These are phyloP conservation scores for Megaceryle alcyon DNA, from an alignment of 2,797 vertebrate species.

Conservation along the genomic window DNA sequence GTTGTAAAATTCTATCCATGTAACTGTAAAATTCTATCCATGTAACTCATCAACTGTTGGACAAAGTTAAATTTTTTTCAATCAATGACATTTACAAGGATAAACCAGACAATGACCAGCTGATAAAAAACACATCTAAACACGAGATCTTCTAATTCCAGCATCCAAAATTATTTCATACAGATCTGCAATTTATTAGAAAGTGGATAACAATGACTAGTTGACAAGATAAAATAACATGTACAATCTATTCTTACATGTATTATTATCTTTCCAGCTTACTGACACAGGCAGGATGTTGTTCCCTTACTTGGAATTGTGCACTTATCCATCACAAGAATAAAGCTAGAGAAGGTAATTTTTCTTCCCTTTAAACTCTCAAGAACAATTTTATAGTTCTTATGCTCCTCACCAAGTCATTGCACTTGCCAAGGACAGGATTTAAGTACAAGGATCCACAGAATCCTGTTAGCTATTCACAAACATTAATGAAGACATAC, in stretches of 20 bases:
- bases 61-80: neutral
- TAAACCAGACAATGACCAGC: neutral
- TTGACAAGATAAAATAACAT: neutral
- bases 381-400: neutral
- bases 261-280: neutral
- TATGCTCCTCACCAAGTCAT: neutral
- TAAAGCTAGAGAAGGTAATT: neutral
- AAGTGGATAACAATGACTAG: neutral
- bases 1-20: neutral
- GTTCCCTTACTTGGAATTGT: neutral
- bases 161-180: neutral
- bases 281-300: neutral
- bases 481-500: neutral
- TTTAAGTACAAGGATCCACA: neutral
- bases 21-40: slow-evolving; percentile 2
- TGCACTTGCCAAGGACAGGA: neutral
- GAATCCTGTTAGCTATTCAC: neutral
- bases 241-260: neutral
- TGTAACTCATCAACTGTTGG: neutral
- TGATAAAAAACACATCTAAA: neutral
- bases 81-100: neutral
- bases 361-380: neutral
- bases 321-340: neutral
- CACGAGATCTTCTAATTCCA: neutral
- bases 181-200: neutral